Conservation (phyloP, 2,888 invertebrate species). For the Cancer borealis region DNA sequence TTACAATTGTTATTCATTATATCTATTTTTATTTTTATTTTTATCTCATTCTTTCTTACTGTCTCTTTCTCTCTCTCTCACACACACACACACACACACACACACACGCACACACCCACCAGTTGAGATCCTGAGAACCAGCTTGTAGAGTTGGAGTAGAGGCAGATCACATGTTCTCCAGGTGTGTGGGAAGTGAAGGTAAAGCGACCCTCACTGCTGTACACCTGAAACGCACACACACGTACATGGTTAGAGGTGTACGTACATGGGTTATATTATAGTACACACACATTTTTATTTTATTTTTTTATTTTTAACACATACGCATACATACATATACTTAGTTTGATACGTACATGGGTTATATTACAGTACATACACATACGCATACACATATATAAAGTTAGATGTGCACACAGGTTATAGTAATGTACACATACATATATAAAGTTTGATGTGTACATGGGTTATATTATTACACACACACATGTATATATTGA, state of each 20-base stretch:
- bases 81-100: not conserved
- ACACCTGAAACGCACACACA: conserved; percentile 80
- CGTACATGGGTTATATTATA: no score
- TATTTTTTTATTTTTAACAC: no score
- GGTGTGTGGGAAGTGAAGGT: conserved; percentile 98
- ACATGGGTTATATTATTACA: not conserved
- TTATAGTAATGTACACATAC: not conserved
- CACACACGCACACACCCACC: conserved; percentile 82
- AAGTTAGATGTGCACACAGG: not conserved
- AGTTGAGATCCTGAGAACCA: conserved; percentile 99
- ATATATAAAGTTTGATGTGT: not conserved
- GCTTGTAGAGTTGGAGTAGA: conserved; percentile 97
- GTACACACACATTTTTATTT: no score
- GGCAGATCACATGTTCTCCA: conserved; percentile 98
- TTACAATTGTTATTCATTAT: not conserved
- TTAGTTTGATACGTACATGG: no score
- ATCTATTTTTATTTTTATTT: not conserved
- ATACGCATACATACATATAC: not conserved
- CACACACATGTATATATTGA: not conserved
- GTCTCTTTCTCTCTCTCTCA: not conserved
- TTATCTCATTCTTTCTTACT: not conserved
- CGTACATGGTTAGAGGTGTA: not conserved
- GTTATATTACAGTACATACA: not conserved
- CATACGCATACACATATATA: not conserved
- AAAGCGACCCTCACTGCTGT: conserved; percentile 95